Conservation (phyloP, 2,113 vertebrate genomes). For the Aptenodytes forsteri region DNA sequence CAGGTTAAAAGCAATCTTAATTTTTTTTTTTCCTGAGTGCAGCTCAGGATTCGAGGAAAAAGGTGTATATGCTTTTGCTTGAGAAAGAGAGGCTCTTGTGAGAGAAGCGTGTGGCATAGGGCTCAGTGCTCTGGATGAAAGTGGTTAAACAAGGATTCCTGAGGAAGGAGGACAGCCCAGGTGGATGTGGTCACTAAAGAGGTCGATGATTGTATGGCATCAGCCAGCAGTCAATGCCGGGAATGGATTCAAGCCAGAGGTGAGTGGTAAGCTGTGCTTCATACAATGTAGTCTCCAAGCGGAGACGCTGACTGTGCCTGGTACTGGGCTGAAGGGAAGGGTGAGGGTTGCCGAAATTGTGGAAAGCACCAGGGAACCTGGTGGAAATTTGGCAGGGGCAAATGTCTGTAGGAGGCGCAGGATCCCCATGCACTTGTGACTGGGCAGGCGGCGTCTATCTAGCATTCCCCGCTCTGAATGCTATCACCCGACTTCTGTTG, state of each 20-base stretch:
- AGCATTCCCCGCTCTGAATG: accelerated
- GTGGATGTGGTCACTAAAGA: accelerated
- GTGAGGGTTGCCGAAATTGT: accelerated
- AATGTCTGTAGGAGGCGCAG: accelerated
- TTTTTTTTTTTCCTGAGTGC: neutral
- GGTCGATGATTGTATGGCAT: accelerated
- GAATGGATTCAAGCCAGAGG: neutral
- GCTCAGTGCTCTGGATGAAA: too few species aligned
- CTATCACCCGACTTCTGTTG: accelerated
- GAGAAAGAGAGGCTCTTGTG: neutral
- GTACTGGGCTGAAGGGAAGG: neutral
- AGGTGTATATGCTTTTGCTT: neutral
- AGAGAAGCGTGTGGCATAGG: accelerated
- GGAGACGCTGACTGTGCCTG: accelerated
- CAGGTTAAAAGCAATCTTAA: neutral
- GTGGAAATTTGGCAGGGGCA: neutral
- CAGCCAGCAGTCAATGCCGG: accelerated
- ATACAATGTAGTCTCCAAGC: accelerated
- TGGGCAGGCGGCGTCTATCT: accelerated
- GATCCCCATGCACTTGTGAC: accelerated
- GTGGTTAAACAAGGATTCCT: accelerated
- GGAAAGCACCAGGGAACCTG: accelerated
- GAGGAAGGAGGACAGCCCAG: neutral
- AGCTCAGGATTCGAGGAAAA: neutral
- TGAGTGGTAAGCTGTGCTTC: neutral